Conservation (phyloP, 2,888 invertebrate species). For the Panopea generosa region DNA sequence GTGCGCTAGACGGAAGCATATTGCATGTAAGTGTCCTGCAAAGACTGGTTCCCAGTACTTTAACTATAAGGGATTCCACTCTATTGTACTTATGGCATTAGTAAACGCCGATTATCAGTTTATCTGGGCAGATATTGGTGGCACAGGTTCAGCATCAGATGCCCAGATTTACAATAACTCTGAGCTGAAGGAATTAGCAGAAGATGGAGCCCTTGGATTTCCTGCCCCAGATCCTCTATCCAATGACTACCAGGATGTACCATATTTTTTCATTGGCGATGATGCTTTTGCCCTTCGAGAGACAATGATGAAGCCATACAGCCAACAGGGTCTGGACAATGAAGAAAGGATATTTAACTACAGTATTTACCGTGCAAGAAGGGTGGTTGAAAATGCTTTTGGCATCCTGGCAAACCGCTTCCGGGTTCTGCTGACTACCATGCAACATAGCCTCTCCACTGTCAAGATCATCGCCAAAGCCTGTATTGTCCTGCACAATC, state of each 20-base stretch:
- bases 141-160: slow-evolving; percentile 34
- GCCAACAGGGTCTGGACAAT: slow-evolving; percentile 10
- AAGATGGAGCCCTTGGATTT: slow-evolving; percentile 44
- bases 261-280: slow-evolving; percentile 60
- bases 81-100: no score
- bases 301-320: slow-evolving; percentile 24
- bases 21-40: slow-evolving; percentile 18
- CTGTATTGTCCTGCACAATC: slow-evolving; percentile 58
- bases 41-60: slow-evolving; percentile 35
- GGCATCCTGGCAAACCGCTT: slow-evolving; percentile 64
- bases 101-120: slow-evolving; percentile 62
- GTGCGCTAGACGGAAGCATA: slow-evolving; percentile 22
- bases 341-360: slow-evolving; percentile 17
- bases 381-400: no score
- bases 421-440: slow-evolving; percentile 55
- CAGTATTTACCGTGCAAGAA: background rate
- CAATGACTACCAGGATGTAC: slow-evolving; percentile 45
- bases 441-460: slow-evolving; percentile 44
- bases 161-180: slow-evolving; percentile 48
- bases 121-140: slow-evolving; percentile 58
- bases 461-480: slow-evolving; percentile 31
- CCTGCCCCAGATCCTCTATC: slow-evolving; percentile 55
- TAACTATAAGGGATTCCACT: slow-evolving; percentile 36
- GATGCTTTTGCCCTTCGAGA: slow-evolving; percentile 56
- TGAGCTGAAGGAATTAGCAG: slow-evolving; percentile 36